Base-by-base conservation (phyloP, 2,888 invertebrate genomes). In the Cyaniris semiargus region DNA sequence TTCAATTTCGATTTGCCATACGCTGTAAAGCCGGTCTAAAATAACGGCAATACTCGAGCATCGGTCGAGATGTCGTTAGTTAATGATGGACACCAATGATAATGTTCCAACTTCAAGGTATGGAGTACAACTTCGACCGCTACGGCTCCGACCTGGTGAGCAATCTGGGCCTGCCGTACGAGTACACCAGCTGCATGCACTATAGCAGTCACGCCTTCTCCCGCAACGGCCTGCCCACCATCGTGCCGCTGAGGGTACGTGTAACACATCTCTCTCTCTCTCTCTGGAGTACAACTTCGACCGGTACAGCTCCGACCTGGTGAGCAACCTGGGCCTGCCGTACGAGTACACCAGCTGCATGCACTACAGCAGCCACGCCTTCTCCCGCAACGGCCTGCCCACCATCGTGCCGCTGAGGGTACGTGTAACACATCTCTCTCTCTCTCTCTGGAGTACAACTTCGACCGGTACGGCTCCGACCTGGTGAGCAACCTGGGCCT, bases 311-410 rank as follows among this genome's bases (percentile, higher is more conserved):
- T 85, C 89, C 0, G 90, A 93, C 4, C 87, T 94, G 38, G 95
- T 96, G 0, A 93, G 95, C 76, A 95, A 96, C 84, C 95, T 95
- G 80, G 95, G 92, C 0, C 86, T 96, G 7, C 90, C 91, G 0
- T 97, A 97, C 82, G 96, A 97, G 87, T 97, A 96, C 82, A 94
- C 94, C 23, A 96, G 96, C 86, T 95, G 96, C 75, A 95, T 97
- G 94, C 97, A 97, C 85, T 97, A 97, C 84, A 95, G 95, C 76
- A 92, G 95, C 3, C 93, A 93, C 76, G 96, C 96, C 0, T 97
- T 96, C 87, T 94, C 95, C 56, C 94, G 86, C 82, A 96, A 96
- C 85, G 95, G 95, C 0, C 87, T 94, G 81, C 88, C 90, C 1
- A 97, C 97, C 4, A 96, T 96, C 78, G 89, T 95, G 4, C 93